A percentile compares a stretch with the other conserved stretches of the same genome.
phyloP scores from a whole-genome alignment of 2,888 invertebrate species.

The Ophioninae sp. region DNA sequence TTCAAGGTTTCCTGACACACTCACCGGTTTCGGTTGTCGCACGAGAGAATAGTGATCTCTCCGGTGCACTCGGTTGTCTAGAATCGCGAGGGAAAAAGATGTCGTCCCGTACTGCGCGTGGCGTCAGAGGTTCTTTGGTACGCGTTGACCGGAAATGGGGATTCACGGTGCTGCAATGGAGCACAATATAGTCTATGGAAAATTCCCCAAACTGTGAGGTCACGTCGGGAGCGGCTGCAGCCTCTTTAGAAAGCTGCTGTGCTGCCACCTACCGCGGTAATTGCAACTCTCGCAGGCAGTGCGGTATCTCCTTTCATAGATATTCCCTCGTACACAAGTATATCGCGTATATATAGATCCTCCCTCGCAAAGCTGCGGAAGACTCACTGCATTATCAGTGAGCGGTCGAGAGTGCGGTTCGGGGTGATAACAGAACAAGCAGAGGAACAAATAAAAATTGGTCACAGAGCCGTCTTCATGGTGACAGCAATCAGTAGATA shows the following conservation, averaged over 20 bases:
- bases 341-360: background rate
- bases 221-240: background rate
- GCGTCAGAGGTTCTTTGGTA: slow-evolving; percentile 42
- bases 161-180: background rate
- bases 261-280: background rate
- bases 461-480: slow-evolving; percentile 73
- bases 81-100: slow-evolving; percentile 41
- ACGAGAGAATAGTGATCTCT: slow-evolving; percentile 2
- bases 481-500: slow-evolving; percentile 74
- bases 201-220: background rate
- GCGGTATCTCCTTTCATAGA: background rate
- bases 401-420: slow-evolving; percentile 28
- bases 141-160: slow-evolving; percentile 43
- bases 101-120: slow-evolving; percentile 46
- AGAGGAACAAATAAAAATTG: slow-evolving; percentile 61
- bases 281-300: background rate
- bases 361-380: slow-evolving; percentile 8
- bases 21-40: slow-evolving; percentile 27
- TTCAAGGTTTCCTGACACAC: slow-evolving; percentile 1
- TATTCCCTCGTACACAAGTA: background rate
- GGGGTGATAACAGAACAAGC: slow-evolving; percentile 14
- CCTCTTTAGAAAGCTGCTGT: background rate
- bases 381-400: slow-evolving; percentile 36
- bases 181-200: background rate
- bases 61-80: slow-evolving; percentile 12